These are phyloP conservation scores for Ormyrus pomaceus DNA, from an alignment of 2,888 invertebrate genomes.

Conservation along the genomic window DNA sequence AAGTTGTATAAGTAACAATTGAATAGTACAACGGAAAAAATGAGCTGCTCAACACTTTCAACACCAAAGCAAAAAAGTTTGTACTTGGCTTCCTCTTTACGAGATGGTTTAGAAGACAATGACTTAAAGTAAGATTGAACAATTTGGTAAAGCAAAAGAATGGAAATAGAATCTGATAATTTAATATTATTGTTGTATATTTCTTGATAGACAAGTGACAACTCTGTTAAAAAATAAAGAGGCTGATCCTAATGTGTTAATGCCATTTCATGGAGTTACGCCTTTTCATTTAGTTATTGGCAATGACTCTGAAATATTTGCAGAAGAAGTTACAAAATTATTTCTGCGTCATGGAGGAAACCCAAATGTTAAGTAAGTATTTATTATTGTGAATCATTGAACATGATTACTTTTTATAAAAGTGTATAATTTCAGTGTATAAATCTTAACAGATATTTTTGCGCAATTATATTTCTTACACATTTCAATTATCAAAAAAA, in stretches of 20 bases:
- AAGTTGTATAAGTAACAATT: too few relatives aligned
- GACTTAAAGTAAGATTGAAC: constrained; percentile 77
- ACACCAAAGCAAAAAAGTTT: constrained; percentile 68
- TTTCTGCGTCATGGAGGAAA: constrained; percentile 84
- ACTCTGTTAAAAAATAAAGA: constrained; percentile 77
- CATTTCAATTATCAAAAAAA: not conserved
- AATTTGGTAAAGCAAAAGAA: not conserved
- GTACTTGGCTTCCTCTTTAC: constrained; percentile 77
- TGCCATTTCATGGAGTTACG: constrained; percentile 84
- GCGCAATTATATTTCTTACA: not conserved
- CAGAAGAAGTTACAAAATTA: constrained; percentile 81
- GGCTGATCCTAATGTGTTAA: constrained; percentile 83
- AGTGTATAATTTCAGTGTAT: not conserved
- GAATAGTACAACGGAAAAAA: not conserved
- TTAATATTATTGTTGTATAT: not conserved
- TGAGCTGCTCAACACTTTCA: constrained; percentile 41
- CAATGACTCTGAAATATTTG: constrained; percentile 81
- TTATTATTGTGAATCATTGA: too few relatives aligned
- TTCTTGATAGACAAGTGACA: constrained; percentile 72
- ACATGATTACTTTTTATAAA: constrained; percentile 7
- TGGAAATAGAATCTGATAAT: not conserved
- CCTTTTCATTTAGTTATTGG: constrained; percentile 88
- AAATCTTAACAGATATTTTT: not conserved
- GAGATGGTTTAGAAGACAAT: constrained; percentile 81
- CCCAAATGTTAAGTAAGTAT: constrained; percentile 82